These are phyloP conservation scores for Oryzaephilus surinamensis DNA, from an alignment of 1,140 invertebrate genomes.

Conservation along the genomic window DNA sequence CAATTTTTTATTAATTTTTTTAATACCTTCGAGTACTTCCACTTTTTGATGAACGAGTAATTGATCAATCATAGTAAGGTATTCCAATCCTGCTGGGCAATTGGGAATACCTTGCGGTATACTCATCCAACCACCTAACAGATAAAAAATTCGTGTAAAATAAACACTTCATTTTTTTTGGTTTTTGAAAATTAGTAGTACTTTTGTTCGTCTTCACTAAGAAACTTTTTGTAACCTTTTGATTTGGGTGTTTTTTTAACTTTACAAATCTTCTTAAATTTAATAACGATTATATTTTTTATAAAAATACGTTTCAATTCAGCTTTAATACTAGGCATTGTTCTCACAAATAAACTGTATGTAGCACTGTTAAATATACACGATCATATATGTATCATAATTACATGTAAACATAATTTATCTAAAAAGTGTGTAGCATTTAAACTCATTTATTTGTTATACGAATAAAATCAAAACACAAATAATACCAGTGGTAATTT, in stretches of 20 bases:
- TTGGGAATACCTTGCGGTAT: constrained; percentile 59
- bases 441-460: no score
- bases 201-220: constrained; percentile 32
- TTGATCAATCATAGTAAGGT: constrained; percentile 82
- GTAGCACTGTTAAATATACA: background rate
- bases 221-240: constrained; percentile 27
- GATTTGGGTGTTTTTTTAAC: constrained; percentile 28
- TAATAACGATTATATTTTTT: constrained; percentile 10
- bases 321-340: constrained; percentile 9
- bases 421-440: no score
- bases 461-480: no score
- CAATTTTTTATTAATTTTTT: background rate
- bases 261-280: constrained; percentile 23
- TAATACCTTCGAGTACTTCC: constrained; percentile 66
- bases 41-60: constrained; percentile 81
- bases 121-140: constrained; percentile 70
- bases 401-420: background rate
- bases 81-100: constrained; percentile 86
- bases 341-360: constrained; percentile 7
- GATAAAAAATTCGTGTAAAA: background rate
- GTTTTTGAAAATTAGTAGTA: background rate
- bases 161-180: background rate
- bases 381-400: background rate
- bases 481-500: no score
- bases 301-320: constrained; percentile 5